Conservation (phyloP, 1,140 invertebrate species). For the Drosophila oshimai region DNA sequence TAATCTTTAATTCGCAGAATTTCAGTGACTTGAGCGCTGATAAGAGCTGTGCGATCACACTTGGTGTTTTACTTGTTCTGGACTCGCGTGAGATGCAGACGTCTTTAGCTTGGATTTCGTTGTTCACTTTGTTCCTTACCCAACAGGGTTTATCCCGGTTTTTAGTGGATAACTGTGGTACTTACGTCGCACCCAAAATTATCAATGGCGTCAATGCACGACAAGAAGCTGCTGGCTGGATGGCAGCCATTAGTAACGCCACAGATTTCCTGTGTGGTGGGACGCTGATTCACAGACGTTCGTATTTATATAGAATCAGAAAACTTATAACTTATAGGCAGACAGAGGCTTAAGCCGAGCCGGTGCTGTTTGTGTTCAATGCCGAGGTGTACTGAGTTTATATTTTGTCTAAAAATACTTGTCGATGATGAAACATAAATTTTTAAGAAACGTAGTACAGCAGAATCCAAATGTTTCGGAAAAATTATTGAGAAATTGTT, state of each 20-base stretch:
- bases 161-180: not conserved
- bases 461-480: too few species aligned
- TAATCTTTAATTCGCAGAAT: too few species aligned
- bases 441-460: too few species aligned
- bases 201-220: not conserved
- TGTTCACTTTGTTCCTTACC: not conserved
- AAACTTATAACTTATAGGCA: not conserved
- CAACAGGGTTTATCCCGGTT: not conserved
- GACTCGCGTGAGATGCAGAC: not conserved
- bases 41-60: not conserved
- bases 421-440: too few species aligned
- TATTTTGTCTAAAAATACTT: too few species aligned
- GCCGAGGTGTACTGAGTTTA: too few species aligned
- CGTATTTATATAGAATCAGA: not conserved
- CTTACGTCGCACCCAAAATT: too few species aligned
- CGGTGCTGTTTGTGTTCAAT: too few species aligned
- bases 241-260: not conserved
- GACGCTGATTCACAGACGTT: conserved; percentile 2
- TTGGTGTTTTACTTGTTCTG: not conserved
- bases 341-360: too few species aligned
- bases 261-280: not conserved
- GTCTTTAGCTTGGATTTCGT: not conserved
- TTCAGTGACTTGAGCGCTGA: not conserved
- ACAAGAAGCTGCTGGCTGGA: not conserved
- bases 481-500: too few species aligned